These are phyloP conservation scores for Drosophila pectinifera DNA, from an alignment of 1,140 invertebrate species.

Conservation along the genomic window DNA sequence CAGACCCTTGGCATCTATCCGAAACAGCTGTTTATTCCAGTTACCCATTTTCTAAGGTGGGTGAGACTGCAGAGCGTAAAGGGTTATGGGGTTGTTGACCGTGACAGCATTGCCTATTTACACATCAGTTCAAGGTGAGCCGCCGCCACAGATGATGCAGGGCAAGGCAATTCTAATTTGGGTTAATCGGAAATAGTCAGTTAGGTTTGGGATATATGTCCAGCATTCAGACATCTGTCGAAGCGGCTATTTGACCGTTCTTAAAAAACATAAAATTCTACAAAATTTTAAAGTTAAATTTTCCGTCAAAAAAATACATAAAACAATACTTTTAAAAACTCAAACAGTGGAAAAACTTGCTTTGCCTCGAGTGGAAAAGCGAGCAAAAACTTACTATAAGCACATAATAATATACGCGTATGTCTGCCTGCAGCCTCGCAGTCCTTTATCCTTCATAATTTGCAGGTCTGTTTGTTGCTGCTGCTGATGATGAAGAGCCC, in stretches of 20 bases:
- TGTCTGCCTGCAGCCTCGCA: constrained; percentile 33
- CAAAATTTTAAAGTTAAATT: neutral
- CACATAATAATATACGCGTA: constrained; percentile 41
- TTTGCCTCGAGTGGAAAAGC: constrained; percentile 50
- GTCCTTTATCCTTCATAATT: constrained; percentile 71
- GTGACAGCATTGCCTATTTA: constrained; percentile 14
- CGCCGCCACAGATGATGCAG: constrained; percentile 3
- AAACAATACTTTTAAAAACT: constrained; percentile 58
- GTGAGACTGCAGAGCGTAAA: constrained; percentile 13
- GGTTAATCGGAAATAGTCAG: constrained; percentile 26
- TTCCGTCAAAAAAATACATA: neutral
- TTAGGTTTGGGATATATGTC: constrained; percentile 4
- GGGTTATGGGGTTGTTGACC: constrained; percentile 57
- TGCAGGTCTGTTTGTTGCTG: constrained; percentile 49
- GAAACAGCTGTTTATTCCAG: constrained; percentile 59
- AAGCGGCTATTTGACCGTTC: neutral
- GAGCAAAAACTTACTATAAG: constrained; percentile 55
- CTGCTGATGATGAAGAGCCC: constrained; percentile 70
- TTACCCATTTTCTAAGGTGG: constrained; percentile 11
- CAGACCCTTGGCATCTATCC: constrained; percentile 22
- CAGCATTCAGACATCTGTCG: neutral
- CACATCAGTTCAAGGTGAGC: constrained; percentile 7
- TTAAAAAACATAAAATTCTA: neutral
- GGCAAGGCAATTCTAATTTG: constrained; percentile 2
- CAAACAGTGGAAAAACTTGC: constrained; percentile 65